Evolutionary conservation across 1,140 invertebrate genomes (phyloP), one percentile per base, ranked within the genome.

Genomic region (Tetragnatha versicolor): DNA sequence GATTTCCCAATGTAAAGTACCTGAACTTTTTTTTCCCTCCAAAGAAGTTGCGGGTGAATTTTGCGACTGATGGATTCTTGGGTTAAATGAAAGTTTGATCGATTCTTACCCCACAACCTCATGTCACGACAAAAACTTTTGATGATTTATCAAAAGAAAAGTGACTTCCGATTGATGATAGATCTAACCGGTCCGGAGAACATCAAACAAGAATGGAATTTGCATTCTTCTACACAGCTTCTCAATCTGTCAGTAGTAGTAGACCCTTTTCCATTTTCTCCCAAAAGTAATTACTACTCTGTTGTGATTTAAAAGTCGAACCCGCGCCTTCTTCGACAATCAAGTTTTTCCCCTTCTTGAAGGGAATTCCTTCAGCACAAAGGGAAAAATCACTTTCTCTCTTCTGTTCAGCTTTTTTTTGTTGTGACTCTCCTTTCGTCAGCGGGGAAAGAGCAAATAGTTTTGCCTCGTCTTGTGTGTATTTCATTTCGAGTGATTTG

Each of bases 201-300:
- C 53, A 55, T 73, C 51, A 73, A 60, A 60, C 53, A 73, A 73
- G 69, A 73, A 60, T 60, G 53, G 60, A 73, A 73, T 73, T 73
- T 73, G 69, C 69, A 73, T 73, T 60, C 68, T 33, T 58, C 17
- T 58, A 14, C n/a, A n/a, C 51, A 55, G 37, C 45, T 20, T 27
- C 53, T 58, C 53, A 73, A 73, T 73, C 69, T 73, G 69, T 73
- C 69, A 60, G 6, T 22, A 70, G 27, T 68, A n/a, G 33, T 70
- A 7, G 17, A 5, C 47, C 22, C 25, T 49, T 70, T 35, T 55
- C 47, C n/a, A 17, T 70, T 49, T 37, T 39, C 14, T 70, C 7
- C 6, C 3, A 73, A 55, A 73, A 73, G 69, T 60, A 73, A 73
- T 73, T 73, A 73, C n/a, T n/a, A n/a, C 37, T 58, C 68, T n/a